Base-by-base conservation (phyloP, 2,113 vertebrate genomes). In the Salvelinus fontinalis region DNA sequence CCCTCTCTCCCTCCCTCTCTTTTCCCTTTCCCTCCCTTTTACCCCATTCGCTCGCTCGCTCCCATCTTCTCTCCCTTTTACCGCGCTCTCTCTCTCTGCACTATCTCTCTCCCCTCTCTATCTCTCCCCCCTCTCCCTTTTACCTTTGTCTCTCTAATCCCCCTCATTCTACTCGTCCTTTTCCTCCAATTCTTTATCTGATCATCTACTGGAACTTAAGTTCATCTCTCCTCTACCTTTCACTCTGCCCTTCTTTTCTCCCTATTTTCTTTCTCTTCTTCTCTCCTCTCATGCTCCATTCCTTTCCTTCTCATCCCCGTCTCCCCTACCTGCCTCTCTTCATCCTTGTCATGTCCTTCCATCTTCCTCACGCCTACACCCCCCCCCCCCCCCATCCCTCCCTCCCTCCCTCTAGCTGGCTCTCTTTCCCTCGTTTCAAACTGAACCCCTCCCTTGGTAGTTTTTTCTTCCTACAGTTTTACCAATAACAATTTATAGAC, bases 1-100 rank as follows among this genome's bases (percentile, higher is more conserved):
- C 75, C 69, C 77, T 64, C 65, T 34, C 51, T 73, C 31, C 3
- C 29, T 34, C n/a, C 34, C 59, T 73, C 31, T 8, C 29, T 34
- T 18, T 48, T 24, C 26, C 31, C 12, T 18, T 39, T 9, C 16
- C 67, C 29, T 39, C 39, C 8, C 39, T 39, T 39, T 39, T 39
- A 39, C 39, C 39, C 34, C 6, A 18, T 51, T 39, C 54, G 39
- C 54, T 64, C 29, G 20, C 67, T 70, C 31, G 57, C 27, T 18
- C 73, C 24, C 39, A 6, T 48, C 27, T 34, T 34, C 34, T 34
- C 18, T 39, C 39, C 39, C 39, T 39, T 39, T 39, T 39, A 39
- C 39, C 2, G 24, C 39, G 0, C 1, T 39, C 39, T 39, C 39
- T 39, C 39, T 39, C 34, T 39, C 34, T 39, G 8, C 7, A 2